Evolutionary conservation across 2,888 invertebrate genomes (phyloP).

Genomic region (Tenthredo amoena): DNA sequence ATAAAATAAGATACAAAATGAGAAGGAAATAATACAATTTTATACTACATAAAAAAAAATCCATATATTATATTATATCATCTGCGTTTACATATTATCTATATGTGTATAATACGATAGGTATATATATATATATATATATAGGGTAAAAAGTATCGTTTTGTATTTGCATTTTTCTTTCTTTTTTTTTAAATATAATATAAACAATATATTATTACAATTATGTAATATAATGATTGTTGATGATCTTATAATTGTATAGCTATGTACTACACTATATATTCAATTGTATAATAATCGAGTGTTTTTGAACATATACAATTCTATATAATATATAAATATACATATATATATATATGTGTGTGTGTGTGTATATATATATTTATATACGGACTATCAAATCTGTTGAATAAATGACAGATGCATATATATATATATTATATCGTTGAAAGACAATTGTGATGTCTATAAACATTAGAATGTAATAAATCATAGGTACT

Average conservation of each 20-base stretch:
- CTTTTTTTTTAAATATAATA: not conserved
- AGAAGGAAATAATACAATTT: not conserved
- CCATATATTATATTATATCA: too few relatives aligned
- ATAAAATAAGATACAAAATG: not conserved
- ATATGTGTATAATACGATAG: too few relatives aligned
- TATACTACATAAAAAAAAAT: not conserved
- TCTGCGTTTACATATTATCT: too few relatives aligned
- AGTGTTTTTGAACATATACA: not conserved
- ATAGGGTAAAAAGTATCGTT: too few relatives aligned
- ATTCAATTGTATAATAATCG: not conserved
- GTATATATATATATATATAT: too few relatives aligned
- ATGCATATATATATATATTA: not conserved
- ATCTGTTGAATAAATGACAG: not conserved
- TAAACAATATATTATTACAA: not conserved
- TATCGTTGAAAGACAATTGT: conserved; percentile 39
- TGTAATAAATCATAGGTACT: not conserved
- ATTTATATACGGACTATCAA: not conserved
- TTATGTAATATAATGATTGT: not conserved
- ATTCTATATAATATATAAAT: too few relatives aligned
- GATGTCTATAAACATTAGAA: conserved; percentile 22
- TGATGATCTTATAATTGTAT: not conserved
- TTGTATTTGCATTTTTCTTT: too few relatives aligned
- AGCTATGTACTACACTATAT: not conserved
- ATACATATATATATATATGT: not conserved
- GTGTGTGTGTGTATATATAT: not conserved